Percentiles rank a stretch among this genome's conserved stretches.
Evolutionary conservation across 2,113 vertebrate species (phyloP).

Genomic region (Typhlomys cinereus): DNA sequence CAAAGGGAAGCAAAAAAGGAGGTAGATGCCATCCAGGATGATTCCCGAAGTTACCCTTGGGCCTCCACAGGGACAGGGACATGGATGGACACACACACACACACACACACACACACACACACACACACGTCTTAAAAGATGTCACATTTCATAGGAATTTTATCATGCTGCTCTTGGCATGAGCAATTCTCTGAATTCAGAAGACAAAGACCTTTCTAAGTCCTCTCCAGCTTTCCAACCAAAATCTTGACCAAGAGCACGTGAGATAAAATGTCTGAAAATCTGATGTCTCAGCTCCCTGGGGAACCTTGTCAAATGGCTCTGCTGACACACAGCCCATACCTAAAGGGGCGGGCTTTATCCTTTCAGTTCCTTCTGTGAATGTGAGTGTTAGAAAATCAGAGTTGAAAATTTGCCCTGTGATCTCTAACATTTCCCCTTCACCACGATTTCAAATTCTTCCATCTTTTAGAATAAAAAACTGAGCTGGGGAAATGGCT

Average conservation of each 20-base stretch:
- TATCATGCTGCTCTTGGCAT: not conserved
- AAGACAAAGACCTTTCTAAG: conserved; percentile 16
- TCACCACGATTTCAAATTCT: not conserved
- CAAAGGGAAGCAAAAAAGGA: no score
- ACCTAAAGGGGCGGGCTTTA: not conserved
- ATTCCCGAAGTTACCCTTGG: no score
- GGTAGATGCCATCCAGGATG: no score
- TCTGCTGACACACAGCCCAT: not conserved
- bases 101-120: no score
- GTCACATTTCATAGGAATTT: not conserved
- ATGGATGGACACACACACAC: no score
- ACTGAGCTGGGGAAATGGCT: no score
- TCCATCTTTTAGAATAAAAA: not conserved
- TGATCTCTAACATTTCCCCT: not conserved
- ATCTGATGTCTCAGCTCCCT: not conserved
- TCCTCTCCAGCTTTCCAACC: conserved; percentile 5
- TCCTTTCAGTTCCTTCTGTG: not conserved
- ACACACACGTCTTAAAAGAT: not conserved
- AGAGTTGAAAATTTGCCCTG: not conserved
- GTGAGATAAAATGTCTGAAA: conserved; percentile 6
- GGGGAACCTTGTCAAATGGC: not conserved
- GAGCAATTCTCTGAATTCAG: conserved; percentile 33
- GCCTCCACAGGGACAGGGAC: no score
- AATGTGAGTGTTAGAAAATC: not conserved
- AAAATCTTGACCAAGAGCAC: conserved; percentile 12